Conservation (phyloP, 2,888 invertebrate species). For the Drosophila tanythrix region DNA sequence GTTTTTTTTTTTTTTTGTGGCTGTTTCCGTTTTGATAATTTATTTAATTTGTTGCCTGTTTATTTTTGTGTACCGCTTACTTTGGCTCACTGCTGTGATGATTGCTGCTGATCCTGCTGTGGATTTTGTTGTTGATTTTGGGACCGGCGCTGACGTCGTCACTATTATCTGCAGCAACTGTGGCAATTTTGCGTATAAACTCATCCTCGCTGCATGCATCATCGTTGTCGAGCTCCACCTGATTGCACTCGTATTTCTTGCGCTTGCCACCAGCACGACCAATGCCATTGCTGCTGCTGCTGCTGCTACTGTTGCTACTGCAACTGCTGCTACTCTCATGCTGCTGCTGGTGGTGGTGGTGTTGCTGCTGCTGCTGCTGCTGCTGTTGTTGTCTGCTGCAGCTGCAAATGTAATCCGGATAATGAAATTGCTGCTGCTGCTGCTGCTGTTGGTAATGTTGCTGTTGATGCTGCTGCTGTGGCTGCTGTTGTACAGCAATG, state of each 20-base stretch:
- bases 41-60: neutral
- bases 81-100: conserved; percentile 56
- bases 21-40: conserved; percentile 5
- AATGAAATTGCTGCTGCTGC: conserved; percentile 49
- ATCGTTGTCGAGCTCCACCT: conserved; percentile 84
- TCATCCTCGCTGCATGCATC: conserved; percentile 85
- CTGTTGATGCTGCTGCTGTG: conserved; percentile 39
- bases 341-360: conserved; percentile 49
- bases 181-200: conserved; percentile 84
- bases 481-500: conserved; percentile 39
- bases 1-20: conserved; percentile 8
- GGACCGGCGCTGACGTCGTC: neutral
- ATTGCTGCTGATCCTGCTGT: conserved; percentile 44
- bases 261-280: conserved; percentile 69
- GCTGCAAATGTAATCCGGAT: conserved; percentile 42
- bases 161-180: conserved; percentile 37
- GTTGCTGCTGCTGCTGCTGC: conserved; percentile 41
- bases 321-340: conserved; percentile 26
- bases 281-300: conserved; percentile 22
- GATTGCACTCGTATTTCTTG: conserved; percentile 78
- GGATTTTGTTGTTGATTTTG: conserved; percentile 20
- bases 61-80: conserved; percentile 53
- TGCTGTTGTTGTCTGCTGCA: conserved; percentile 42
- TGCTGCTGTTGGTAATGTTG: conserved; percentile 41
- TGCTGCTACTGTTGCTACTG: conserved; percentile 11